Evolutionary conservation across 2,888 invertebrate genomes (phyloP).

Genomic region (Elysia crispata): DNA sequence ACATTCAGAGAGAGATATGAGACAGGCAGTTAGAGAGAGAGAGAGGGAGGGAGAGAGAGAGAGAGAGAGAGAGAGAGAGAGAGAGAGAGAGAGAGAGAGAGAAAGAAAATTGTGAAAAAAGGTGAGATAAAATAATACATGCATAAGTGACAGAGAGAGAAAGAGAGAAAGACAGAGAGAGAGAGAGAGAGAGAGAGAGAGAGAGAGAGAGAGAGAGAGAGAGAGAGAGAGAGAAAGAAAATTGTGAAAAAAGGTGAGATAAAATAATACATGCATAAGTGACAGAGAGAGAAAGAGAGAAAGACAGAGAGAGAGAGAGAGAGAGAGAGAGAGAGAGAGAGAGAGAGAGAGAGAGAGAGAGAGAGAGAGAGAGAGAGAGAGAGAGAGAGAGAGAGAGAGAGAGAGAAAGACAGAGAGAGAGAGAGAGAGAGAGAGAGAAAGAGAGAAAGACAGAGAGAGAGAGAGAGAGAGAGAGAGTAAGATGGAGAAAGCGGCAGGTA

Average conservation of each 20-base stretch:
- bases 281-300: neutral
- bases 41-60: neutral
- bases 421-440: neutral
- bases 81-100: too few species aligned
- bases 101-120: neutral
- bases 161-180: too few species aligned
- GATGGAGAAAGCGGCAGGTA: neutral
- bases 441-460: neutral
- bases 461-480: neutral
- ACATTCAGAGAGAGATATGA: too few species aligned
- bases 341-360: neutral
- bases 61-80: neutral
- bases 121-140: too few species aligned
- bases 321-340: neutral
- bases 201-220: neutral
- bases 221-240: too few species aligned
- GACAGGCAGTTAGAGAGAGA: too few species aligned
- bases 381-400: neutral
- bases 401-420: neutral
- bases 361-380: neutral
- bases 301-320: neutral
- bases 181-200: neutral
- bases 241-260: constrained; percentile 12
- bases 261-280: neutral
- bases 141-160: too few species aligned